Base-by-base conservation (phyloP, 1,140 invertebrate genomes). In the Zaprionus inermis region DNA sequence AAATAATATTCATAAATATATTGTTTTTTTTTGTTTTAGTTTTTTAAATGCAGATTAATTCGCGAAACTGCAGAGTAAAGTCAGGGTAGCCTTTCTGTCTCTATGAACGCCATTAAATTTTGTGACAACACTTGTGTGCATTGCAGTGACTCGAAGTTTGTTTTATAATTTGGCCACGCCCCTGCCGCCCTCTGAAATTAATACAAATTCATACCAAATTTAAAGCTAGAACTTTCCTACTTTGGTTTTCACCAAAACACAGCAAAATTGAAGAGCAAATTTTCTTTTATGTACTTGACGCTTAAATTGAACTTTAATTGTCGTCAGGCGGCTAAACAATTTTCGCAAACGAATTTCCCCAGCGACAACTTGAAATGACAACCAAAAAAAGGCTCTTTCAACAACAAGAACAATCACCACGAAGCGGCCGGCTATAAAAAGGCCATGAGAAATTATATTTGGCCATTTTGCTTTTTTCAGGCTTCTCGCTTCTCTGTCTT, bases 391-490 rank as follows among this genome's bases (percentile, higher is more conserved):
- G 44, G 24, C 9, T 28, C 24, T 24, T 24, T 24, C 12, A 32
- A 58, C 49, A 56, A 63, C 24, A 78, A 73, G 44, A 75, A 46
- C 20, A 38, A 38, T n/a, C 16, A 52, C 67, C 28, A 34, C 49
- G 36, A 12, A n/a, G 12, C 36, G 14, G 36, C 36, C 11, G 22
- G 44, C 44, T 65, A 55, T 54, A 67, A 74, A 65, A 57, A 30
- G 58, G 22, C 61, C 34, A 41, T 54, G 52, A 54, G 20, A 57
- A 79, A 80, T 84, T 77, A 76, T 61, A 79, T 84, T 78, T 68
- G 10, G 38, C 63, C 59, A 56, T 57, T 59, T 69, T 63, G 51
- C 41, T 54, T 52, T 54, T 57, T 63, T 32, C 41, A 10, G 56
- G 44, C 34, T 65, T 64, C 66, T 44, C 22, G 66, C 63, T 75